Base-by-base conservation (phyloP, 2,888 invertebrate genomes). In the Chalcosyrphus nemorum region DNA sequence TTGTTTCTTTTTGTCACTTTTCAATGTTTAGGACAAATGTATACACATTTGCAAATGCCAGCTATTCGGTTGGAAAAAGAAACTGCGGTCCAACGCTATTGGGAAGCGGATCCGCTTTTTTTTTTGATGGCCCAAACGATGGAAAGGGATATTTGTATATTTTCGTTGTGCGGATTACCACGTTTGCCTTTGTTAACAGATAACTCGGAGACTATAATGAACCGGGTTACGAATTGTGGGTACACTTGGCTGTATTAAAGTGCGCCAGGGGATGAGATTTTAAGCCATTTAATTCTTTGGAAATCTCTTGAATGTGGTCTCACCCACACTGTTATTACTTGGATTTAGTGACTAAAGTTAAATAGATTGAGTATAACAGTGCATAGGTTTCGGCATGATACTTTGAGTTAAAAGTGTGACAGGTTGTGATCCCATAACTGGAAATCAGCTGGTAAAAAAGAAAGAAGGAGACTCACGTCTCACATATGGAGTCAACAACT, bases 91-190 rank as follows among this genome's bases (percentile, higher is more conserved):
- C 65, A 57, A n/a, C 32, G 63, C n/a, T 32, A 24, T 57, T 45
- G 13, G 27, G 41, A 43, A 29, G 29, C n/a, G 63, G 21, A 81
- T 75, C 70, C 75, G 75, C 57, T 81, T 81, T 75, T 57, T 50
- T 81, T 75, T 27, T 75, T n/a, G n/a, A n/a, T n/a, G n/a, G 21
- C 32, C 56, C 75, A 81, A 47, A 47, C 63, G 29, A 59, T 52
- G 68, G 43, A 59, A 27, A 41, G 59, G 43, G 61, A 43, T 52
- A 52, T 74, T 56, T 47, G n/a, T n/a, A n/a, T n/a, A n/a, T 75
- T 57, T 27, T 38, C 21, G 56, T 35, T 72, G 45, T 47, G 57
- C 43, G 29, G n/a, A 21, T n/a, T 59, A 54, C 76, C 68, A 68
- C 68, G 35, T 54, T 61, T 54, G 56, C 50, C 27, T 66, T 75